Evolutionary conservation across 1,140 invertebrate genomes (phyloP).

Genomic region (Gonatopus flavifemur): DNA sequence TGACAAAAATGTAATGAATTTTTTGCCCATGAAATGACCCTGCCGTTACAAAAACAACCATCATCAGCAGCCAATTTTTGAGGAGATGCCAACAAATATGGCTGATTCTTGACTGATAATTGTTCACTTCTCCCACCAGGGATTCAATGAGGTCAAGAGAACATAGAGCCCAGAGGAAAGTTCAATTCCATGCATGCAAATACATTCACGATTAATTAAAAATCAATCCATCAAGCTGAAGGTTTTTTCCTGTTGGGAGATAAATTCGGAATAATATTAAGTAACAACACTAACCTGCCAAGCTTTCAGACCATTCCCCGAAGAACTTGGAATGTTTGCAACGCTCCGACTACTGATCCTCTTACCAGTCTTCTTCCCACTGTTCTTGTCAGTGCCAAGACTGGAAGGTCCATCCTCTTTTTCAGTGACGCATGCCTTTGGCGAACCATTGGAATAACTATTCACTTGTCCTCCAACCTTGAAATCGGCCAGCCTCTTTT

Average conservation of each 20-base stretch:
- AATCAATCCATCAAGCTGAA: too few species aligned
- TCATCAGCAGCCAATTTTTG: too few species aligned
- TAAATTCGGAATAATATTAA: too few species aligned
- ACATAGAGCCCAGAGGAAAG: too few species aligned
- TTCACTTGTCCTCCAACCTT: slow-evolving; percentile 44
- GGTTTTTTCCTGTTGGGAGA: too few species aligned
- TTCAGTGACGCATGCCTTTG: slow-evolving; percentile 18
- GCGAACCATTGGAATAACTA: slow-evolving; percentile 23
- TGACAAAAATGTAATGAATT: too few species aligned
- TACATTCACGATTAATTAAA: too few species aligned
- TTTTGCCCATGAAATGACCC: too few species aligned
- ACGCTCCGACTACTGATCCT: slow-evolving; percentile 42
- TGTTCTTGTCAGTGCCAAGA: slow-evolving; percentile 34
- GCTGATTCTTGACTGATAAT: background rate
- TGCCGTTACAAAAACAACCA: too few species aligned
- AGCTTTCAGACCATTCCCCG: slow-evolving; percentile 27
- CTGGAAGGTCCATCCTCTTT: slow-evolving; percentile 38
- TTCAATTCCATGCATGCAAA: too few species aligned
- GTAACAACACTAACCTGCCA: slow-evolving; percentile 45
- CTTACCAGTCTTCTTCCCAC: slow-evolving; percentile 32
- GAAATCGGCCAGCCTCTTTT: slow-evolving; percentile 41
- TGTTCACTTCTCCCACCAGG: too few species aligned
- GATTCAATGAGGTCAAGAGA: too few species aligned
- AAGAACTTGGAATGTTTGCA: slow-evolving; percentile 42
- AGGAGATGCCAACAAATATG: slow-evolving; percentile 3